These are phyloP conservation scores for Syncerus caffer DNA, from an alignment of 2,797 vertebrate species.

Conservation along the genomic window DNA sequence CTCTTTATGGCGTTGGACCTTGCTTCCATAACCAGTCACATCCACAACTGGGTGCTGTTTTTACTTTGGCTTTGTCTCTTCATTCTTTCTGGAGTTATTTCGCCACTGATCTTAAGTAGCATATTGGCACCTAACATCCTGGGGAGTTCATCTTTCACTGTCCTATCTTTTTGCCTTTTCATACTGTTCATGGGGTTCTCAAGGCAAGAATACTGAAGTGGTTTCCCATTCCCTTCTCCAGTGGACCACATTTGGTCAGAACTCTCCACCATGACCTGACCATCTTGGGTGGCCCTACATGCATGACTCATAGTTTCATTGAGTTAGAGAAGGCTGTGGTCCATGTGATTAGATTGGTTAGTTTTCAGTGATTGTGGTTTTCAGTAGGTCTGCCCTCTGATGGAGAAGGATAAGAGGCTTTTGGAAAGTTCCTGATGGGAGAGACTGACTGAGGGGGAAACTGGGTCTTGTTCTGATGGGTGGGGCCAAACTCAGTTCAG, in stretches of 20 bases:
- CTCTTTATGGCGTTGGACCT: fast-evolving
- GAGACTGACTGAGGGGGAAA: neutral
- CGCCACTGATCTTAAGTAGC: neutral
- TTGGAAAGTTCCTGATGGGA: neutral
- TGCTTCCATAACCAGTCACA: neutral
- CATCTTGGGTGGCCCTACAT: neutral
- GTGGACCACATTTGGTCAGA: neutral
- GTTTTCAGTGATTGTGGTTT: neutral
- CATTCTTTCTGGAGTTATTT: neutral
- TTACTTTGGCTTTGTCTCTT: neutral
- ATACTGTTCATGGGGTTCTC: neutral
- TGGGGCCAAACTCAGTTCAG: neutral
- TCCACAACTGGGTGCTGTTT: no score
- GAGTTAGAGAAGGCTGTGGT: neutral
- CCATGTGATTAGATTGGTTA: neutral
- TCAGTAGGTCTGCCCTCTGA: neutral
- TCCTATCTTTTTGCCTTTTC: neutral
- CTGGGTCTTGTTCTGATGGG: neutral
- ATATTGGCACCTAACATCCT: neutral
- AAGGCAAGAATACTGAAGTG: neutral
- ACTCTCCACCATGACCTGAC: neutral
- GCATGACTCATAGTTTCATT: neutral
- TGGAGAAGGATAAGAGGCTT: neutral
- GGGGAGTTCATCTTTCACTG: neutral
- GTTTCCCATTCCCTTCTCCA: neutral